Base-by-base conservation (phyloP, 2,888 invertebrate genomes). In the Steinernema carpocapsae region DNA sequence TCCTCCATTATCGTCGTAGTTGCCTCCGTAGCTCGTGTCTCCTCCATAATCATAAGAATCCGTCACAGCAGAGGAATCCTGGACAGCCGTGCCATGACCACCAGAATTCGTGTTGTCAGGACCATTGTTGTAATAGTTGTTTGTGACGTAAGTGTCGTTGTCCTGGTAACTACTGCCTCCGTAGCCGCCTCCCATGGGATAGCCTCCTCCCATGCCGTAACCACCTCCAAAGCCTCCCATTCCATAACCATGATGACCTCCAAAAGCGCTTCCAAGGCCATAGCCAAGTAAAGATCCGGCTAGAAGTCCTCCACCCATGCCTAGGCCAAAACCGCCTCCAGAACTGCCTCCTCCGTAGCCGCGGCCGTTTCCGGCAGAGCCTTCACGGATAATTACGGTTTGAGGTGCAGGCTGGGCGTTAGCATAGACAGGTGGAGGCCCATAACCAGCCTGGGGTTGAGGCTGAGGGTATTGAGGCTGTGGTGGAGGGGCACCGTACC, bases 111-210 rank as follows among this genome's bases (percentile, higher is more conserved):
- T 10, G 26, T 56, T 56, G 2, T 22, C 24, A 26, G 22, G 24
- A 6, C 24, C 24, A 10, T 22, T 56, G 56, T 56, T 56, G 76
- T 83, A 83, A 73, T 83, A 83, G 76, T 83, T 83, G 74, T 84
- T 84, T n/a, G 80, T 79, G 74, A 81, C 75, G 59, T 81, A 82
- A 4, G 84, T 84, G 72, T 84, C 84, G 76, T 84, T 84, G 73
- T 84, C 84, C 77, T 80, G 56, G 17, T 32, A n/a, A 42, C 12
- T 24, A 26, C 56, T 26, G 6, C 56, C 56, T 6, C 56, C 26
- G 17, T 26, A 22, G 26, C 82, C 82, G 29, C 82, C 81, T 26
- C 82, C 83, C 73, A 77, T 76, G 24, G 77, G 77, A 42, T 79
- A 80, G 29, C 80, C 81, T n/a, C 81, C 82, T n/a, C n/a, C n/a